Evolutionary conservation across 2,888 invertebrate species (phyloP), one percentile per base, ranked within the genome.

Genomic region (Himalopsyche tibetana): DNA sequence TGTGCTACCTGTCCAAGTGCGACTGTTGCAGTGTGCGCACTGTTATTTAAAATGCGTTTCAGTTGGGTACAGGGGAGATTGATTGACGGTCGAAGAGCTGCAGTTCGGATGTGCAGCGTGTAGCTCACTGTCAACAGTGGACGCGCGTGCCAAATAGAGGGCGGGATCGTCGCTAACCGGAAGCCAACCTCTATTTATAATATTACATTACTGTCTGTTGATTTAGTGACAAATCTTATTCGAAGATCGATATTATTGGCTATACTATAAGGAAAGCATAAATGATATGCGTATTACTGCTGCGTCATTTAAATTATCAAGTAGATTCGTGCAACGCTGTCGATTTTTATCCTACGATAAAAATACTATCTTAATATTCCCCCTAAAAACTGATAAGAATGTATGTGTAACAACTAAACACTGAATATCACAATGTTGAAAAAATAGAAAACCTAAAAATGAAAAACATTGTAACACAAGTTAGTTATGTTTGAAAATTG

Each of bases 191-290:
- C 45, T 80, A 90, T 89, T 89, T 83, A 55, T 82, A 74, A 74
- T 36, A 74, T 15, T 5, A 28, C 11, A 74, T 12, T 36, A 36
- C 38, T 28, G 74, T 69, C 36, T 74, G 28, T 74, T 45, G 45
- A 45, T 2, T 9, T 28, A 74, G 90, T 90, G 91, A 90, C 92
- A 92, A 91, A 91, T 74, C 5, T 36, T 36, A 74, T 74, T 92
- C 91, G 91, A 91, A 91, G 91, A 80, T 80, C 80, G 80, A 80
- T 80, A 51, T 28, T 40, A 82, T 82, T 82, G 82, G 63, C 82
- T 80, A 69, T 83, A 79, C 36, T 81, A 87, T 74, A 74, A 38
- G 74, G 38, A 74, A 74, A 74, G 38, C 56, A 80, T 42, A 82
- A 80, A 63, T 80, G 80, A 45, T 82, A 87, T 55, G 87, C 85